These are phyloP conservation scores for Talpa occidentalis DNA, from an alignment of 2,113 vertebrate species.

Conservation along the genomic window DNA sequence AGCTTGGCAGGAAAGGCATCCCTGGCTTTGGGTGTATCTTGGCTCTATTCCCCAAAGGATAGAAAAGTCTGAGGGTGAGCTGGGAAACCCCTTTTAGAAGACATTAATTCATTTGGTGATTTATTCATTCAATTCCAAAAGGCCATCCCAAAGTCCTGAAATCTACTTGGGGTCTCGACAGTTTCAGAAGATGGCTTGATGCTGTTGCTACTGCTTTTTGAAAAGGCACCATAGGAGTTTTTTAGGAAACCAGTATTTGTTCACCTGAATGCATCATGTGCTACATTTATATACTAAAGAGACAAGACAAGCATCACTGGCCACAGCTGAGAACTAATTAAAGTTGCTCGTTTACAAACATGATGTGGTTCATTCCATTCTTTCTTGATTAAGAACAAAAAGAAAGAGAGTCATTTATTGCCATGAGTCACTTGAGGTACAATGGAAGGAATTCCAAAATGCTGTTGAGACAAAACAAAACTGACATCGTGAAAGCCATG, in stretches of 20 bases:
- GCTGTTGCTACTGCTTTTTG: background rate
- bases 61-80: background rate
- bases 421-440: conserved; percentile 88
- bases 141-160: conserved; percentile 25
- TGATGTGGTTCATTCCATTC: conserved; percentile 84
- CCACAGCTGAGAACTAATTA: conserved; percentile 86
- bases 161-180: background rate
- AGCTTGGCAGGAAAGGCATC: conserved; percentile 25
- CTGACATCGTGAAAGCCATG: conserved; percentile 88
- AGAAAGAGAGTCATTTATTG: conserved; percentile 87
- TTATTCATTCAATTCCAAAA: conserved; percentile 53
- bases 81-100: conserved; percentile 26
- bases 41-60: background rate
- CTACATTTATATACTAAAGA: conserved; percentile 84
- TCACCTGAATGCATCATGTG: conserved; percentile 79
- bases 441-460: conserved; percentile 88
- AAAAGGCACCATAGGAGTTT: conserved; percentile 66
- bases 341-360: conserved; percentile 79
- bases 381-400: conserved; percentile 88
- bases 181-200: background rate
- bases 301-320: conserved; percentile 84
- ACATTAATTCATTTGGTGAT: conserved; percentile 33
- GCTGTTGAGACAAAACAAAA: conserved; percentile 88
- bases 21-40: background rate
- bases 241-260: conserved; percentile 83